phyloP scores from a whole-genome alignment of 2,888 invertebrate species.

The Drosophila niveifrons region DNA sequence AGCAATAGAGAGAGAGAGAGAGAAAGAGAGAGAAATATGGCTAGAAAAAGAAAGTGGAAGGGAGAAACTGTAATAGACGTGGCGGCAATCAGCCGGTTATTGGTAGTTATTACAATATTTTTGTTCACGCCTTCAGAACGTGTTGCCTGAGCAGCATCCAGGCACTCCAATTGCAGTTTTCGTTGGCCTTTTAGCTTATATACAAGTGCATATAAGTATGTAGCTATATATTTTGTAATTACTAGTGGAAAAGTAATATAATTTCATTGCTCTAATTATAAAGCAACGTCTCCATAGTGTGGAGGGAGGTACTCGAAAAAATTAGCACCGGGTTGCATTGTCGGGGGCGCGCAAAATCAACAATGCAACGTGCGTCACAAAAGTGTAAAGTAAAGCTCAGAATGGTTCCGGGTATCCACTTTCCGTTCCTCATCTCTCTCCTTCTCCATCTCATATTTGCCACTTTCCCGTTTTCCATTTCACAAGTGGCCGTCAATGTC shows the following conservation, averaged over 20 bases:
- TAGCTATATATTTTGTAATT: constrained; percentile 55
- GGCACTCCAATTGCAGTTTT: constrained; percentile 28
- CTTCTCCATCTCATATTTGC: background rate
- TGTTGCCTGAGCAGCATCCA: constrained; percentile 20
- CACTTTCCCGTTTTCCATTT: constrained; percentile 15
- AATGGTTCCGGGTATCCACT: constrained; percentile 10
- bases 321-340: constrained; percentile 56
- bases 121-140: constrained; percentile 41
- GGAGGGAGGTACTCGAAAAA: constrained; percentile 41
- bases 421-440: background rate
- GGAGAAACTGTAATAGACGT: constrained; percentile 35
- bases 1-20: background rate
- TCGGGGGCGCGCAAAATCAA: constrained; percentile 48
- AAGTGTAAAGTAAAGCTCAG: constrained; percentile 67
- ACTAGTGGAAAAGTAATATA: constrained; percentile 71
- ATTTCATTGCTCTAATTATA: constrained; percentile 68
- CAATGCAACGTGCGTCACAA: constrained; percentile 46
- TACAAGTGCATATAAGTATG: constrained; percentile 5
- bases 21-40: background rate
- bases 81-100: constrained; percentile 60
- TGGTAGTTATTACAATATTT: constrained; percentile 68
- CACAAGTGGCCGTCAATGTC: constrained; percentile 45
- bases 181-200: constrained; percentile 15
- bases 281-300: background rate
- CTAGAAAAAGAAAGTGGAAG: background rate